Evolutionary conservation across 2,797 vertebrate species (phyloP).

Genomic region (Myotis vivesi): DNA sequence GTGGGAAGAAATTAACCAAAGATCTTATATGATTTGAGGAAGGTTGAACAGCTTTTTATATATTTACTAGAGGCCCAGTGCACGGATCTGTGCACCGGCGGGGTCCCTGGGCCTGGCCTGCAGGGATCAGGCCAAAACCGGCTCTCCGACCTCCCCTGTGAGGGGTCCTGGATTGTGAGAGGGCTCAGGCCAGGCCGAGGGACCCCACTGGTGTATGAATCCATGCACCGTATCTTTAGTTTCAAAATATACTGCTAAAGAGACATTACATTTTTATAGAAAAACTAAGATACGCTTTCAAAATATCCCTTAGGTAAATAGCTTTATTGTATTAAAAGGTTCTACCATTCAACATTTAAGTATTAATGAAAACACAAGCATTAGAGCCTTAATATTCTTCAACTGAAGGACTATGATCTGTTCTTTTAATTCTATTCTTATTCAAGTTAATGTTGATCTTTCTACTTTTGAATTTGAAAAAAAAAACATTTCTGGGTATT

Average conservation of each 20-base stretch:
- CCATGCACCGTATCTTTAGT: not conserved
- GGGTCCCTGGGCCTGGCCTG: too few species aligned
- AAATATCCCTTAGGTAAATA: constrained; percentile 44
- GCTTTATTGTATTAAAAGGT: constrained; percentile 39
- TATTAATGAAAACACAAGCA: constrained; percentile 27
- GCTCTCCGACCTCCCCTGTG: too few species aligned
- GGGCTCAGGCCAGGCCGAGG: too few species aligned
- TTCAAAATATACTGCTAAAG: constrained; percentile 40
- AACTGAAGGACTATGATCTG: constrained; percentile 36
- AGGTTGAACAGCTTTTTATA: too few species aligned
- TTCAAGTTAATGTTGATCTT: constrained; percentile 13
- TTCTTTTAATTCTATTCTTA: constrained; percentile 28
- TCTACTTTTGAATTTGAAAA: constrained; percentile 25
- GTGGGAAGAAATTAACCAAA: too few species aligned
- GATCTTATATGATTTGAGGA: too few species aligned
- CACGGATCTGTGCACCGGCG: too few species aligned
- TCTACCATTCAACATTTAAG: constrained; percentile 36
- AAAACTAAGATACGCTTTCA: constrained; percentile 30
- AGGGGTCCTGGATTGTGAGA: too few species aligned
- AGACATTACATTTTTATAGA: constrained; percentile 25
- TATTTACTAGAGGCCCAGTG: too few species aligned
- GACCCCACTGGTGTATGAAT: too few species aligned
- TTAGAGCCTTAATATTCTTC: not conserved
- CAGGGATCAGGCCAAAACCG: too few species aligned
- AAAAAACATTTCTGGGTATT: not conserved